Conservation (phyloP, 64 coral and sea anemone species). For the Platygyra sinensis region DNA sequence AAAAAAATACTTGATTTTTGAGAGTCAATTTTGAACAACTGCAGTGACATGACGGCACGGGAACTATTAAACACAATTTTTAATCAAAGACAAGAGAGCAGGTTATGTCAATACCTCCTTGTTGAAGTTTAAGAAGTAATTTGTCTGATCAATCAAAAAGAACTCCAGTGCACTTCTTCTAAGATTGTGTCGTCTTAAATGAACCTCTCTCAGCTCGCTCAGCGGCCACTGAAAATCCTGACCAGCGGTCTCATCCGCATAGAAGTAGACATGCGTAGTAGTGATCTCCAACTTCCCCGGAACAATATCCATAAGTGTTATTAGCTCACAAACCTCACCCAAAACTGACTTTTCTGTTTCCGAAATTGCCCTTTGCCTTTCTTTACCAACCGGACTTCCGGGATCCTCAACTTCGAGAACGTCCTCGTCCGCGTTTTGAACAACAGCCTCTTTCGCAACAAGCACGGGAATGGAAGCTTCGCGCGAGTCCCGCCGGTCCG, state of each 20-base stretch:
- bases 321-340: slow-evolving; percentile 76
- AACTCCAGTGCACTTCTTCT: slow-evolving; percentile 95
- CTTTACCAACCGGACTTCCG: slow-evolving; percentile 41
- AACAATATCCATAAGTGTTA: slow-evolving; percentile 89
- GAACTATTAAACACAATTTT: too few relatives aligned
- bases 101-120: slow-evolving; percentile 67
- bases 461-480: slow-evolving; percentile 35
- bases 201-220: slow-evolving; percentile 87
- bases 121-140: slow-evolving; percentile 96
- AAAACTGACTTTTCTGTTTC: slow-evolving; percentile 34
- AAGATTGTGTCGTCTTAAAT: slow-evolving; percentile 84
- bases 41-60: too few relatives aligned
- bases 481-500: not conserved
- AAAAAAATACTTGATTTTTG: too few relatives aligned
- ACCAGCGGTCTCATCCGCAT: slow-evolving; percentile 59
- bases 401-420: slow-evolving; percentile 59
- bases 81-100: not conserved
- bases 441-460: slow-evolving; percentile 79
- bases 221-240: slow-evolving; percentile 85
- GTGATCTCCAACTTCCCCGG: slow-evolving; percentile 81
- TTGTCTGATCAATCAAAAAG: slow-evolving; percentile 95
- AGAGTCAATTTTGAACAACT: too few relatives aligned
- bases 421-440: slow-evolving; percentile 71
- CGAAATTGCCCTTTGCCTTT: slow-evolving; percentile 1
- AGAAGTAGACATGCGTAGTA: slow-evolving; percentile 85